Evolutionary conservation across 2,888 invertebrate species (phyloP).

Genomic region (Meandrusa payeni): DNA sequence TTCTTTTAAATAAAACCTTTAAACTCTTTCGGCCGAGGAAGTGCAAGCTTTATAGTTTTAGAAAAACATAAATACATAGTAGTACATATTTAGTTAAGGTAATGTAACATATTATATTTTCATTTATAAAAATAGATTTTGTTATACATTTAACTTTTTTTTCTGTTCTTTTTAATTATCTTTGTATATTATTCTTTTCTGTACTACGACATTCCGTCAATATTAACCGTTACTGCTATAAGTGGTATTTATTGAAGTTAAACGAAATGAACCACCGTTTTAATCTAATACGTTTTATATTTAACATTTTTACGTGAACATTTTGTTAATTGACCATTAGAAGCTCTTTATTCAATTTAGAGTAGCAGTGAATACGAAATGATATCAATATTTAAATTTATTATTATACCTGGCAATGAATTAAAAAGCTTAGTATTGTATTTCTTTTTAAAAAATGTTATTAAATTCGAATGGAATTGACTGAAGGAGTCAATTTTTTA

Average conservation of each 20-base stretch:
- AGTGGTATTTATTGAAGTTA: conserved; percentile 26
- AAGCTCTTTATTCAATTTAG: too few relatives aligned
- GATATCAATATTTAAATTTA: too few relatives aligned
- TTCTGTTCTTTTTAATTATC: not conserved
- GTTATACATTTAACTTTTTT: not conserved
- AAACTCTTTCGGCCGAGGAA: conserved; percentile 39
- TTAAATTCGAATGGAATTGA: too few relatives aligned
- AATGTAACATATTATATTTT: not conserved
- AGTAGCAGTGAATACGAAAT: too few relatives aligned
- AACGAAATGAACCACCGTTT: conserved; percentile 52
- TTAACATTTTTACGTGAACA: too few relatives aligned
- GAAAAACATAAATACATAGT: conserved; percentile 17
- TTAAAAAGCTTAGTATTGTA: not conserved
- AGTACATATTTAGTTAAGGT: conserved; percentile 14
- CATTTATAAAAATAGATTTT: not conserved
- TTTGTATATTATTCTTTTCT: conserved; percentile 36
- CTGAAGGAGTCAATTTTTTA: too few relatives aligned
- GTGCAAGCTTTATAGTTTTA: conserved; percentile 37
- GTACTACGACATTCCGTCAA: conserved; percentile 50
- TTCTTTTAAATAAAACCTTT: conserved; percentile 20
- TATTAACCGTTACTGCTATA: conserved; percentile 34
- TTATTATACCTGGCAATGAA: too few relatives aligned
- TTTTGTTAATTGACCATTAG: not conserved
- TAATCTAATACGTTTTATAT: conserved; percentile 5
- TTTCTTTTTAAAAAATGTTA: not conserved